Base-by-base conservation (phyloP, 2,888 invertebrate genomes). In the Stratiomys singularior region DNA sequence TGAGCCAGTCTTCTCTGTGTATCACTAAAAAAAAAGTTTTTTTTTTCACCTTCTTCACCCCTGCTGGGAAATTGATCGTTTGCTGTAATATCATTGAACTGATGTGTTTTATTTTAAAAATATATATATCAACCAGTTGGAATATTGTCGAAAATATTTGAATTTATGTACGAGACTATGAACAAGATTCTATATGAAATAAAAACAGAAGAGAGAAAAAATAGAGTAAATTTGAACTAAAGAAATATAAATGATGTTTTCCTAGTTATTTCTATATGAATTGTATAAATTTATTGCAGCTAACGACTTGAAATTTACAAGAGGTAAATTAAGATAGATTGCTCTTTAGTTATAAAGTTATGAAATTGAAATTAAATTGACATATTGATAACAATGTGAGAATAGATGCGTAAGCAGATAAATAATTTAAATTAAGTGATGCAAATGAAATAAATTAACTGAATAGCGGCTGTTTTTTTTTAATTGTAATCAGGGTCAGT, bases 391-490 rank as follows among this genome's bases (percentile, higher is more conserved):
- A 69, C 13, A 25, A 23, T 47, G n/a, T 56, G 11, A 25, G 23
- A 25, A 47, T 69, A 69, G 25, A 23, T 30, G 37, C 30, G n/a
- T 69, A 47, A 69, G 46, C 69, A 69, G 15, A 52, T 69, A 18
- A 66, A 67, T 44, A 23, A 69, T 69, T 9, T 69, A 69, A 64
- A 64, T 18, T 64, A 64, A 69, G 46, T 67, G 69, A 47, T 47
- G 47, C 15, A 47, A 47, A 67, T 67, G 3, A 37, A 67, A 67
- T 67, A 67, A 37, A 66, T 11, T 60, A 25, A 60, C 11, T 60
- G 23, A 60, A 60, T 23, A 60, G 60, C 60, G 7, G 23, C 18
- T 52, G 23, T 0, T 18, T 23, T 21, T 60, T 3, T 60, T 21
- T 60, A 15, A 21, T 23, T 60, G 3, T 52, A 9, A 37, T 9